Percentiles rank a stretch among this genome's conserved stretches.
These are phyloP conservation scores for Dryoscopus gambensis DNA, from an alignment of 2,113 vertebrate genomes.

Conservation along the genomic window DNA sequence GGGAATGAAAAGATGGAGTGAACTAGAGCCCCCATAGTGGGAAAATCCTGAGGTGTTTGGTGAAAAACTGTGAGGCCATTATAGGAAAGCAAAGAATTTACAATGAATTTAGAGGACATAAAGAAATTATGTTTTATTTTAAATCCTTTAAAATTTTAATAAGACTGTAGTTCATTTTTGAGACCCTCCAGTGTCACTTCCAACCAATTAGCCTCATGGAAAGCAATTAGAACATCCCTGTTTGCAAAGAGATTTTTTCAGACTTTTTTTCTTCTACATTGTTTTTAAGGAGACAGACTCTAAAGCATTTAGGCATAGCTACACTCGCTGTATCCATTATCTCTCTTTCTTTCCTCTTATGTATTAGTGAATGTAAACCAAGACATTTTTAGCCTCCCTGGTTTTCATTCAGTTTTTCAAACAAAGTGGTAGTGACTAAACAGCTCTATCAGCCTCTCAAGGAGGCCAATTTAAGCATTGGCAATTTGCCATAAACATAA, in stretches of 20 bases:
- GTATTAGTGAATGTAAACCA: slow-evolving; percentile 20
- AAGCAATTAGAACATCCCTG: not conserved
- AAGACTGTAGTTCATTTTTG: not conserved
- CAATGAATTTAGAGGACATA: not conserved
- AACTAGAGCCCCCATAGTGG: not conserved
- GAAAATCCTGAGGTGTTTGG: not conserved
- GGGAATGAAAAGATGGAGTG: not conserved
- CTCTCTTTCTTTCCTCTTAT: not conserved
- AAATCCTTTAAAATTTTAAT: not conserved
- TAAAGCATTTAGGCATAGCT: not conserved
- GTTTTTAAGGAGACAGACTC: not conserved
- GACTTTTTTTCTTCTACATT: not conserved
- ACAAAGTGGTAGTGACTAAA: slow-evolving; percentile 50
- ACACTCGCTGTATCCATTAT: not conserved
- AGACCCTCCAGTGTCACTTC: not conserved
- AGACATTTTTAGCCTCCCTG: slow-evolving; percentile 20
- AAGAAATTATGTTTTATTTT: not conserved
- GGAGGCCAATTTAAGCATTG: slow-evolving; percentile 58
- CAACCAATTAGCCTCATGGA: not conserved
- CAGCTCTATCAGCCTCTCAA: slow-evolving; percentile 42
- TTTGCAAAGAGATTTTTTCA: not conserved
- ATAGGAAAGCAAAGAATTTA: not conserved
- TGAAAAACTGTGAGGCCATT: not conserved
- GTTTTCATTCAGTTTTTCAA: slow-evolving; percentile 61
- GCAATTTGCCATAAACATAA: slow-evolving; percentile 60